A percentile compares a stretch with the other conserved stretches of the same genome.
Conservation (phyloP, 2,888 invertebrate genomes). For the Phoronis australis region DNA sequence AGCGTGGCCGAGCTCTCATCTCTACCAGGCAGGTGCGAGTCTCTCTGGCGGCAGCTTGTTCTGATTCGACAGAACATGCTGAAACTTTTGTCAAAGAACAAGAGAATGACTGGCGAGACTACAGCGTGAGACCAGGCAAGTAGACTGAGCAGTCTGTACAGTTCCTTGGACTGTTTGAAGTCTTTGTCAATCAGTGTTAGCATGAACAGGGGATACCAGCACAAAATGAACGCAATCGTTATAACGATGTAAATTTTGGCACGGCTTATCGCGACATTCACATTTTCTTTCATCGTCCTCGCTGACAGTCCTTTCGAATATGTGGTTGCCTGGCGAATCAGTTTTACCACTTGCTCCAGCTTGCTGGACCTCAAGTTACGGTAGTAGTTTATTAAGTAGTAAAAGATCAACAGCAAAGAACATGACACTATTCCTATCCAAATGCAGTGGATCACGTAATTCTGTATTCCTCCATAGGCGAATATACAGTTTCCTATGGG, state of each 20-base stretch:
- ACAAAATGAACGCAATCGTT: slow-evolving; percentile 38
- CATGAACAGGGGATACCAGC: slow-evolving; percentile 51
- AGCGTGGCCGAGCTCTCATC: too few relatives aligned
- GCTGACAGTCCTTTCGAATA: slow-evolving; percentile 33
- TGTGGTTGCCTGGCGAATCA: slow-evolving; percentile 45
- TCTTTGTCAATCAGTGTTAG: slow-evolving; percentile 45
- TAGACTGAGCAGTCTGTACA: slow-evolving; percentile 50
- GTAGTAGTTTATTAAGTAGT: slow-evolving; percentile 48
- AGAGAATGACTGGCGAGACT: slow-evolving; percentile 46
- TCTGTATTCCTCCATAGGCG: slow-evolving; percentile 44
- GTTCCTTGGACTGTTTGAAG: slow-evolving; percentile 43
- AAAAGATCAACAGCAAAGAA: slow-evolving; percentile 38
- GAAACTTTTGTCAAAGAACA: slow-evolving; percentile 48
- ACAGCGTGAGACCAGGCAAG: slow-evolving; percentile 51
- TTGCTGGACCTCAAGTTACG: slow-evolving; percentile 46
- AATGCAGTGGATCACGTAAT: slow-evolving; percentile 50
- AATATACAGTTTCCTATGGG: slow-evolving; percentile 51
- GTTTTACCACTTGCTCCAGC: slow-evolving; percentile 39
- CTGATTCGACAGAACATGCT: slow-evolving; percentile 35
- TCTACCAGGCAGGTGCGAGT: too few relatives aligned
- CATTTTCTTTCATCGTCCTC: slow-evolving; percentile 23
- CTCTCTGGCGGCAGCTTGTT: too few relatives aligned
- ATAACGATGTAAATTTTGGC: slow-evolving; percentile 46
- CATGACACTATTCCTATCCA: slow-evolving; percentile 50
- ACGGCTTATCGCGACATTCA: slow-evolving; percentile 41